These are phyloP conservation scores for Habroteleia sp. DNA, from an alignment of 2,888 invertebrate genomes.

Conservation along the genomic window DNA sequence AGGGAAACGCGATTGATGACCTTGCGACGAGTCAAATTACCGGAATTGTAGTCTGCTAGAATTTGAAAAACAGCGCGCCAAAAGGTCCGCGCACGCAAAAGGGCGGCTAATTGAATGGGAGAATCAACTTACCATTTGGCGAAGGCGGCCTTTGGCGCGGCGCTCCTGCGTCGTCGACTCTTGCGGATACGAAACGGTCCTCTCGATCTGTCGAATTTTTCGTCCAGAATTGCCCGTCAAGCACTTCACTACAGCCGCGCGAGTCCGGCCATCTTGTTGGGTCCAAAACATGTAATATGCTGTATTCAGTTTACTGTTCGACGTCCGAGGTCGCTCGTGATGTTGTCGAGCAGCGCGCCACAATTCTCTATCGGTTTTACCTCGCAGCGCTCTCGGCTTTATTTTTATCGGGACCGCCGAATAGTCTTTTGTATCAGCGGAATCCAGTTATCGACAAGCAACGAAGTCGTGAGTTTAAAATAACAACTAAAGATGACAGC, in stretches of 20 bases:
- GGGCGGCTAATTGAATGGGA: not conserved
- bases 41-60: conserved; percentile 52
- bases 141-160: not conserved
- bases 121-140: conserved; percentile 48
- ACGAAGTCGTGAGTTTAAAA: no score
- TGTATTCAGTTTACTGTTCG: conserved; percentile 23
- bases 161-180: conserved; percentile 7
- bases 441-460: no score
- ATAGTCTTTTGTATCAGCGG: no score
- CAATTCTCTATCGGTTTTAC: not conserved
- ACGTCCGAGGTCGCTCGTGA: conserved; percentile 38
- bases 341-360: conserved; percentile 24
- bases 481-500: no score
- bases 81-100: conserved; percentile 14
- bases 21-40: conserved; percentile 14
- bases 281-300: conserved; percentile 52
- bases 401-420: conserved; percentile 20
- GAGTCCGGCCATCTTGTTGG: conserved; percentile 59
- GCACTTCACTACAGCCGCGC: conserved; percentile 49
- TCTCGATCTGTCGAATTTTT: conserved; percentile 2
- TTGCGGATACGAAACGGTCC: not conserved
- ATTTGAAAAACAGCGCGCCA: conserved; percentile 54
- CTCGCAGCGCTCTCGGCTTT: no score
- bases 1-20: conserved; percentile 8
- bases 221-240: conserved; percentile 10